A percentile compares a stretch with the other conserved stretches of the same genome.
Evolutionary conservation across 2,113 vertebrate genomes (phyloP).

Genomic region (Phalacrocorax carbo): DNA sequence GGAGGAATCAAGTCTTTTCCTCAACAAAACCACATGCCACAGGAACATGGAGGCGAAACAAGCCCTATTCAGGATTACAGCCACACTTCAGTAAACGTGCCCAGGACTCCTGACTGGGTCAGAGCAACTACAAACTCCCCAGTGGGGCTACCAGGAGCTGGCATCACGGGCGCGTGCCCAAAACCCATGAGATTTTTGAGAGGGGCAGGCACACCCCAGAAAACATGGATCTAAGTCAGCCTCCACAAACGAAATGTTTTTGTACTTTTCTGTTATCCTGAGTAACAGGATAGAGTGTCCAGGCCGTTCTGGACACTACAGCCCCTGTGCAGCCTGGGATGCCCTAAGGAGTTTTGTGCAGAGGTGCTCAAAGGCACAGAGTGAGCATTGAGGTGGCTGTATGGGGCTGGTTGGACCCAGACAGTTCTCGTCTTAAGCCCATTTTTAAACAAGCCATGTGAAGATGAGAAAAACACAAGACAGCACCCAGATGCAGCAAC

Average conservation of each 20-base stretch:
- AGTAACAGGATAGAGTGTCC: neutral
- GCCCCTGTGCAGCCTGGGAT: neutral
- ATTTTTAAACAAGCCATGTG: neutral
- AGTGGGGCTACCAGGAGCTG: neutral
- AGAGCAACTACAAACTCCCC: neutral
- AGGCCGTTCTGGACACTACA: neutral
- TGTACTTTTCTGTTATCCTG: neutral
- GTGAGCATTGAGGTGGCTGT: neutral
- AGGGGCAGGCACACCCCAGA: neutral
- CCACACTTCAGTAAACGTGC: accelerated
- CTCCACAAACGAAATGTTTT: neutral
- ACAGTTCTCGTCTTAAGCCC: neutral
- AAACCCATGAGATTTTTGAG: neutral
- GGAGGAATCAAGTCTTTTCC: neutral
- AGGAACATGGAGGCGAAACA: neutral
- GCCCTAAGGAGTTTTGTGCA: neutral
- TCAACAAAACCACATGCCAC: accelerated
- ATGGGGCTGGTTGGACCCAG: neutral
- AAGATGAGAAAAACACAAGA: neutral
- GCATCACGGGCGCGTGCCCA: accelerated
- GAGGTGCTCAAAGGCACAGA: neutral
- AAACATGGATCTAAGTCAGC: neutral
- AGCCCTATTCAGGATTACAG: neutral
- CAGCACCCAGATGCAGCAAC: neutral
- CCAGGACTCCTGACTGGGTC: neutral